phyloP scores from a whole-genome alignment of 2,888 invertebrate genomes.

The Lasioglossum vierecki region DNA sequence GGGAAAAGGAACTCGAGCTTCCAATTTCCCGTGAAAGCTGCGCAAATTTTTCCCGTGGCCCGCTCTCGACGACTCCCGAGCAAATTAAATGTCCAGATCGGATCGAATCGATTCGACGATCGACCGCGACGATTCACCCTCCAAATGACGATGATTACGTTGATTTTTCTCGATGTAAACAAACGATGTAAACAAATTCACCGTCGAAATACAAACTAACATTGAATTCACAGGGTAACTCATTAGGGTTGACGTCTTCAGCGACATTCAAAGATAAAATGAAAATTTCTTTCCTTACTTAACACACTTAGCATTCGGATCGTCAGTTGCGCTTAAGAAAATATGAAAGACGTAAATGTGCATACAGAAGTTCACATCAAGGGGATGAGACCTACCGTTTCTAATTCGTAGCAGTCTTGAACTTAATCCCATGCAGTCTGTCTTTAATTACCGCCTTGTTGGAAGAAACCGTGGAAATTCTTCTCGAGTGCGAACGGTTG shows the following conservation, averaged over 20 bases:
- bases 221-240: background rate
- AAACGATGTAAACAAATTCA: background rate
- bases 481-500: background rate
- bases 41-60: slow-evolving; percentile 12
- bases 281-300: background rate
- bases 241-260: no score
- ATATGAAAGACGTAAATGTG: background rate
- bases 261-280: background rate
- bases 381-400: background rate
- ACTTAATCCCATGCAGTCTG: background rate
- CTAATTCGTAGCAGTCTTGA: background rate
- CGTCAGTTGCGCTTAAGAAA: background rate
- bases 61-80: background rate
- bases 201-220: background rate
- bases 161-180: background rate
- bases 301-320: background rate
- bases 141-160: background rate
- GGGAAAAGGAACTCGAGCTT: slow-evolving; percentile 12
- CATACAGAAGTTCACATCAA: background rate
- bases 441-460: background rate
- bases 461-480: background rate
- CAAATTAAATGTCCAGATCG: slow-evolving; percentile 1
- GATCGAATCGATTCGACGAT: background rate
- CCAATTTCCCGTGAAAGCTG: slow-evolving; percentile 30
- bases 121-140: background rate